Evolutionary conservation across 2,888 invertebrate genomes (phyloP), one percentile per base, ranked within the genome.

Genomic region (Celastrina argiolus): DNA sequence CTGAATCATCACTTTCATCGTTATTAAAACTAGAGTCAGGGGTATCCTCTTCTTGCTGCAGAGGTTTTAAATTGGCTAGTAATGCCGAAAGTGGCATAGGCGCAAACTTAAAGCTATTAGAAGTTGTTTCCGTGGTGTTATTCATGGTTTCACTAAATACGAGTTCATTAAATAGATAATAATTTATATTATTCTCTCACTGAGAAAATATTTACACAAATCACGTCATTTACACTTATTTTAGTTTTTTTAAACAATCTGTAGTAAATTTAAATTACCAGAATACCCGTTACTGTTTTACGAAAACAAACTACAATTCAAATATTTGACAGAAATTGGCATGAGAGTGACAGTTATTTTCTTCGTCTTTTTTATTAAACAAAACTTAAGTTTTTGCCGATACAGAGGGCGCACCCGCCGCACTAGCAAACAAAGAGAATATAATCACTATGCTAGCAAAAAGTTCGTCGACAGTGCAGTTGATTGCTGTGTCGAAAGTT

Each of bases 81-180:
- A 92, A 81, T 67, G 81, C 86, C 67, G 90, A 86, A 82, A 92
- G 85, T 14, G 91, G 89, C 86, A 91, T 85, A 14, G 91, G 91
- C 45, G 83, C 80, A 70, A 88, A 89, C 71, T 90, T 90, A 66
- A 83, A 82, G 74, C 88, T 87, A 70, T 86, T 89, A 2, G 88
- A 81, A 31, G 86, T 84, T 1, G 85, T 75, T 79, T 89, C 88
- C 34, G 81, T 78, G 69, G 88, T 85, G 61, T 78, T 81, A 76
- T 78, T 85, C 88, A 87, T 88, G 69, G 63, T 79, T 72, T 8
- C 6, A 39, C 39, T 45, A 18, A 45, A 45, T 18, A n/a, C 18
- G 16, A 16, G 16, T 45, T 45, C 45, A 10, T 45, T 18, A 18
- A 45, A 16, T 45, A 18, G 31, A 7, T 7, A 45, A 45, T 18